Conservation (phyloP, 2,888 invertebrate genomes). For the Archaeoteleia sp. region DNA sequence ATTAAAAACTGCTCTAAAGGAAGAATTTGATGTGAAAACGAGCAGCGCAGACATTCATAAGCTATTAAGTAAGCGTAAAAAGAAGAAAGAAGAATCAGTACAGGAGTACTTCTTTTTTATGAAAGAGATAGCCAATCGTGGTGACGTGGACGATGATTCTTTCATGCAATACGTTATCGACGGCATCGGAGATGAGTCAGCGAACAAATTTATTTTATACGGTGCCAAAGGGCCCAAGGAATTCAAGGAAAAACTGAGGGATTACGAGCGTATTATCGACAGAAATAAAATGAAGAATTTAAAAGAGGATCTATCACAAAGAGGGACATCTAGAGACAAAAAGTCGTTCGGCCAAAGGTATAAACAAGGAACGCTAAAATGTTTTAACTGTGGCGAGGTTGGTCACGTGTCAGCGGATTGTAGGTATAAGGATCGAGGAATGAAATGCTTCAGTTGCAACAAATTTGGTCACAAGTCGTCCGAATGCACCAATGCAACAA, state of each 20-base stretch:
- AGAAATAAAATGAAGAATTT: no score
- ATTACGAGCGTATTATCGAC: conserved; percentile 2
- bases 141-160: no score
- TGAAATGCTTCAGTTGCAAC: conserved; percentile 33
- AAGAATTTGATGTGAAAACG: no score
- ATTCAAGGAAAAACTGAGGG: conserved; percentile 13
- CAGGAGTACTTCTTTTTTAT: no score
- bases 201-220: conserved; percentile 17
- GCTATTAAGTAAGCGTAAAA: conserved; percentile 10
- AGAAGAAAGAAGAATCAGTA: background rate
- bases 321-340: no score
- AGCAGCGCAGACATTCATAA: no score
- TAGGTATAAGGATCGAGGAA: conserved; percentile 5
- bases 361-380: no score
- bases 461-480: conserved; percentile 14
- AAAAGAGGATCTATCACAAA: no score
- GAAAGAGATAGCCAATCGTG: no score
- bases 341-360: no score
- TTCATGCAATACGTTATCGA: no score
- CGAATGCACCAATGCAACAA: conserved; percentile 10
- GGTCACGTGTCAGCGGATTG: conserved; percentile 14
- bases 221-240: conserved; percentile 13
- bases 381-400: conserved; percentile 19
- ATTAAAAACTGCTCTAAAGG: background rate
- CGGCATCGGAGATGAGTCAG: conserved; percentile 12